Evolutionary conservation across 1,140 invertebrate species (phyloP), one percentile per base, ranked within the genome.

Genomic region (Psix sp.): DNA sequence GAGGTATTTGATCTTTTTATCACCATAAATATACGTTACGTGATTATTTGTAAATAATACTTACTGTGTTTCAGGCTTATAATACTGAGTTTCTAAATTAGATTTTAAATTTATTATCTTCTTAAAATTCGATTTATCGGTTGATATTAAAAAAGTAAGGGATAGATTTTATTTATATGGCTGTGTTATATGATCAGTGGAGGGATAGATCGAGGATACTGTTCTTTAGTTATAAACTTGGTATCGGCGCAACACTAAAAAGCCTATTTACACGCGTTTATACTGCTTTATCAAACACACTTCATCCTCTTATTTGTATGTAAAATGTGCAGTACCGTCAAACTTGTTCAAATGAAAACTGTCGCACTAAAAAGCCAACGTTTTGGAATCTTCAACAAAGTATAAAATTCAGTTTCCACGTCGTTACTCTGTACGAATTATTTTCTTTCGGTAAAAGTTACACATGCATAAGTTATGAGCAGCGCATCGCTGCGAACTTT

Each of bases 301-400:
- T 35, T 35, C 13, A 35, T 15, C 15, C 14, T 14, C 14, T 45
- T 31, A 45, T 45, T 45, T 31, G 42, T 45, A 45, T 31, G 42
- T 45, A 31, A 31, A 45, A 31, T 15, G 5, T 26, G 9, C 26
- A 31, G 11, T 31, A 31, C 10, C 9, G 17, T 10, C 0, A 6
- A 26, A 29, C 21, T 31, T 45, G 10, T 16, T 14, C 5, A 6
- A 14, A 31, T 5, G 26, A 45, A 29, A 45, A 31, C 14, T 31
- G 26, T 45, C 10, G 26, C 26, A 1, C 3, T 31, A 17, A 45
- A 45, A 40, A n/a, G n/a, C 20, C 5, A 43, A 14, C n/a, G 11
- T 13, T 43, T 26, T 4, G 0, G 31, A 45, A 31, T 5, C 26
- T 6, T 5, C 14, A 45, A 45, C 26, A 16, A 31, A 29, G 24